Evolutionary conservation across 2,113 vertebrate genomes (phyloP), one percentile per base, ranked within the genome.

Genomic region (Alligator sinensis): DNA sequence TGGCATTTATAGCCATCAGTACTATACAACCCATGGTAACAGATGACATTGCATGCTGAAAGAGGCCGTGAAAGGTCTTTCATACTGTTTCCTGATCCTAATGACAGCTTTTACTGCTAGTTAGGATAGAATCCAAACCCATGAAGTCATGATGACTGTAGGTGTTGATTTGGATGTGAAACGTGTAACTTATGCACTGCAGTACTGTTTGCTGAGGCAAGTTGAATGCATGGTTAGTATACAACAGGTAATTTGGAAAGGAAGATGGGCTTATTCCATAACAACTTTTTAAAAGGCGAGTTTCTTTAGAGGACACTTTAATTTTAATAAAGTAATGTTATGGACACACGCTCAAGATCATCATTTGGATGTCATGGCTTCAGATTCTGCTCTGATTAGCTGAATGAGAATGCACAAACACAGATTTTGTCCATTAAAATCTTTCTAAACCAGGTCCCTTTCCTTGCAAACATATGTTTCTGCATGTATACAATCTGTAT

Each of bases 31-130:
- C 97, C 92, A 95, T 96, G 93, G 97, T 97, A 97, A 97, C 96
- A 96, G 97, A 97, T 97, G 97, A 97, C 97, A 97, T 97, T 97
- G 96, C 96, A 96, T 57, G 94, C 95, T 97, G 95, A 97, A 97
- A 97, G 97, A 97, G 97, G 97, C 96, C 96, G 17, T 86, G 96
- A 97, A 96, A 97, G 97, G 97, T 97, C 97, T 97, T 96, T 95
- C 96, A 96, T 92, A 89, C 90, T 70, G 86, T 96, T 97, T 96
- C 94, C 96, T 96, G 96, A 84, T 95, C 95, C 95, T 97, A 96
- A 96, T 96, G 95, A 97, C 94, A 96, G 96, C 94, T 97, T 95
- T 94, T 95, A 96, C 94, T 97, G 97, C 96, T 94, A 96, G 96
- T 95, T 97, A 96, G 96, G 97, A 96, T 79, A 94, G 91, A 94